Conservation (phyloP, 37 sponge, comb jelly and placozoan genomes). For the Spongilla lacustris region DNA sequence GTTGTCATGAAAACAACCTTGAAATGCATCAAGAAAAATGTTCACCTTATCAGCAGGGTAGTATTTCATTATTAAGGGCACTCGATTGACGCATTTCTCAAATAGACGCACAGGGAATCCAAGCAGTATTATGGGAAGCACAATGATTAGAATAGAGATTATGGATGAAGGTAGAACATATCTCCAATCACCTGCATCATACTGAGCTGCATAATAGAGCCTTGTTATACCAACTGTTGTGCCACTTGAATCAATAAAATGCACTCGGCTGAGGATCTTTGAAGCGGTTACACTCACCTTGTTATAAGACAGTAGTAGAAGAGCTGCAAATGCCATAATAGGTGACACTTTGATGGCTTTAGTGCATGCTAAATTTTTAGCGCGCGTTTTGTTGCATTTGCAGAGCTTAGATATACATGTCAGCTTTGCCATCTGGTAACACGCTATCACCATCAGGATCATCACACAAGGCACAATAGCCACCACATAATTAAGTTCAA, state of each 20-base stretch:
- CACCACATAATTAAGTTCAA: conserved; percentile 31
- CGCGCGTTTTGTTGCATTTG: not conserved
- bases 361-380: not conserved
- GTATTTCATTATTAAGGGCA: not conserved
- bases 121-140: conserved; percentile 47
- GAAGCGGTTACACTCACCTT: not conserved
- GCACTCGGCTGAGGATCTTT: not conserved
- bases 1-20: conserved; percentile 58
- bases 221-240: too few species aligned
- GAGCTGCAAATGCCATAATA: conserved; percentile 12
- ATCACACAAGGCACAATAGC: conserved; percentile 53
- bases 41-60: conserved; percentile 22
- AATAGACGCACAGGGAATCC: conserved; percentile 38
- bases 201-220: conserved; percentile 11
- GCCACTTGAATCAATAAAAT: not conserved
- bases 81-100: conserved; percentile 9
- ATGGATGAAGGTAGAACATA: conserved; percentile 24
- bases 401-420: not conserved
- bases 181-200: not conserved
- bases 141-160: conserved; percentile 4
- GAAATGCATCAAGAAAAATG: conserved; percentile 53
- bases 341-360: not conserved
- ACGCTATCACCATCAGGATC: conserved; percentile 21
- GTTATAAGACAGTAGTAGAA: conserved; percentile 5
- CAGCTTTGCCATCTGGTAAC: not conserved